Evolutionary conservation across 1,140 invertebrate species (phyloP).

Genomic region (Hypothenemus hampei): DNA sequence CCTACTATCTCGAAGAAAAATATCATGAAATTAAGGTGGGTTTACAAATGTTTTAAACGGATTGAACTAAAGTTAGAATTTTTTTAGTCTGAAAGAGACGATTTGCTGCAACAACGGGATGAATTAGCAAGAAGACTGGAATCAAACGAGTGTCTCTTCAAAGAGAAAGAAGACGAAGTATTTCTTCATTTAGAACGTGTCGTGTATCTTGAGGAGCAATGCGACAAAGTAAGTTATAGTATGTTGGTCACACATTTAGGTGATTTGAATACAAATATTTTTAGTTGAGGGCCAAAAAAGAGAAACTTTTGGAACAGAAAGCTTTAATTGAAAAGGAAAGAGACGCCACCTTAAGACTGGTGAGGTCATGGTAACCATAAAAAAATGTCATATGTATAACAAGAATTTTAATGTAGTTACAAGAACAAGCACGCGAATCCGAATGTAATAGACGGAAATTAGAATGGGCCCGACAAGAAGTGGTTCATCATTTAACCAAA

Average conservation of each 20-base stretch:
- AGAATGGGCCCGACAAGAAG: slow-evolving; percentile 55
- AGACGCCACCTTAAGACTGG: slow-evolving; percentile 48
- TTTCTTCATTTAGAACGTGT: slow-evolving; percentile 57
- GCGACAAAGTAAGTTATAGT: slow-evolving; percentile 46
- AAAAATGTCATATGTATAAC: not conserved
- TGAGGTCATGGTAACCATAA: slow-evolving; percentile 29
- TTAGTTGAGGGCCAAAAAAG: slow-evolving; percentile 43
- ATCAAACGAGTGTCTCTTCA: slow-evolving; percentile 51
- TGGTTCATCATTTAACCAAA: slow-evolving; percentile 55
- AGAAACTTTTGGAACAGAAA: slow-evolving; percentile 47
- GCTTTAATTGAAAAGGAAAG: slow-evolving; percentile 47
- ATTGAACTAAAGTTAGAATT: too few relatives aligned
- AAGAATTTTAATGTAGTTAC: slow-evolving; percentile 45
- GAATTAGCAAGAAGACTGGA: slow-evolving; percentile 52
- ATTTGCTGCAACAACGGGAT: slow-evolving; percentile 48
- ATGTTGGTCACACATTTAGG: not conserved
- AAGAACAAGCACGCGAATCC: slow-evolving; percentile 54
- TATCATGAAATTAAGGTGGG: slow-evolving; percentile 62
- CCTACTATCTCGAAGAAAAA: slow-evolving; percentile 61
- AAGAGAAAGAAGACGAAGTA: slow-evolving; percentile 59
- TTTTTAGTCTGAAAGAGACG: slow-evolving; percentile 58
- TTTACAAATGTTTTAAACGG: not conserved
- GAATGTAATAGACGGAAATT: slow-evolving; percentile 53
- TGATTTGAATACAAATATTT: slow-evolving; percentile 7
- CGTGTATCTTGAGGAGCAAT: slow-evolving; percentile 57